Base-by-base conservation (phyloP, 2,888 invertebrate species). In the Drosophila hawaiiensis region DNA sequence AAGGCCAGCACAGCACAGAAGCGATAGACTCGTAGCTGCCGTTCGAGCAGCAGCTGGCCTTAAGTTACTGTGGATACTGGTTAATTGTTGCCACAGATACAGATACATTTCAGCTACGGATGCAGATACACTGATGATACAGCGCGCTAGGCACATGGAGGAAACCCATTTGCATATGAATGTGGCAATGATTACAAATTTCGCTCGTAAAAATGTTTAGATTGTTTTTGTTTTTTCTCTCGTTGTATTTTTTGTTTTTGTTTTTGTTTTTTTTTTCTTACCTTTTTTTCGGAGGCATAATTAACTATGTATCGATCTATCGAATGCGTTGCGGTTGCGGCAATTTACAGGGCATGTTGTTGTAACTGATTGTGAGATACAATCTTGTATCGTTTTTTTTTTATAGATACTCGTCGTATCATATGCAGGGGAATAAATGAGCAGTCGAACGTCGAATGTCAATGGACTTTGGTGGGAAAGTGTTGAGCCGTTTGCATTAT, bases 181-280 rank as follows among this genome's bases (percentile, higher is more conserved):
- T 87, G 87, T 86, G 90, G 87, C 90, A 87, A 87, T 87, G 90
- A 87, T 87, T 87, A 87, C 87, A 87, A 87, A 90, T 87, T 87
- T 90, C 87, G 87, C 90, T 90, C 90, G 91, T 87, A 87, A 87
- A 87, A 87, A 90, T 87, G 89, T 90, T 90, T 78, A 77, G 81
- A 75, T 85, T 76, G 77, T 56, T 71, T 64, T 66, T 39, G 47
- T 63, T 63, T 68, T 77, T 64, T 35, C 33, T 61, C 28, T 55
- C 31, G 35, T 33, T 43, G 54, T 60, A 49, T 63, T 56, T 82
- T 74, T 84, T 60, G 66, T 79, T 72, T 68, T 31, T 76, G 77
- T 49, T 71, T 61, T 66, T 53, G 39, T 52, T 63, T 68, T 76
- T 64, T 49, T 59, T 53, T 84, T 58, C 59, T 79, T 68, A 55